Base-by-base conservation (phyloP, 2,888 invertebrate species). In the Hemistola chrysoprasaria region DNA sequence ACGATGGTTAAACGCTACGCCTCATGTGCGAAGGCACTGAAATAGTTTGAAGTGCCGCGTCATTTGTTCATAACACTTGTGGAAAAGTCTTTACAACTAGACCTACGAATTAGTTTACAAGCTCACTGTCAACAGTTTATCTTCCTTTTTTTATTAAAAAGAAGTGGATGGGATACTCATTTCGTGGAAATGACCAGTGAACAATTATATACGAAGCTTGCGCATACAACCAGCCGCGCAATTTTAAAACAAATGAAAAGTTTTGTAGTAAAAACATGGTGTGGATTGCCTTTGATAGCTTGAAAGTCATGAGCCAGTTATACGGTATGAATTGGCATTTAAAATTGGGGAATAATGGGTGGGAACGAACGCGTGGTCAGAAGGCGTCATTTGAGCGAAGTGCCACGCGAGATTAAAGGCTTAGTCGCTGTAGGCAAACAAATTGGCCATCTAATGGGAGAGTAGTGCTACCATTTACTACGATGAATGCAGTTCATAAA, bases 391-490 rank as follows among this genome's bases (percentile, higher is more conserved):
- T 70, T 65, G 50, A 59, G 56, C 56, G 47, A 63, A 68, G 62
- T 68, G 67, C 62, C 60, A 60, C 56, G 64, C 61, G 61, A 71
- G 80, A 81, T 82, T 78, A 81, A 77, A 78, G 69, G 80, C 71
- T 80, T 72, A 71, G 61, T 55, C 60, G 56, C 67, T 70, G 70
- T 71, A 70, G 69, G 72, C 72, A 78, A 80, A 81, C 75, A 81
- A 80, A 83, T 80, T 76, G 77, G 71, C 68, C 70, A 60, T 71
- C 81, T 81, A 81, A 81, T 77, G 75, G 76, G 59, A 55, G 66
- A 66, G 68, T 71, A 68, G 70, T 62, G 67, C 59, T 59, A 54
- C 53, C 50, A 53, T 48, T 9, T 34, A 38, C 38, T 33, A 16
- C 4, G 4, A 16, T 38, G n/a, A 9, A 11, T 22, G 30, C 32